Conservation (phyloP, 2,113 vertebrate species). For the Merops nubicus region DNA sequence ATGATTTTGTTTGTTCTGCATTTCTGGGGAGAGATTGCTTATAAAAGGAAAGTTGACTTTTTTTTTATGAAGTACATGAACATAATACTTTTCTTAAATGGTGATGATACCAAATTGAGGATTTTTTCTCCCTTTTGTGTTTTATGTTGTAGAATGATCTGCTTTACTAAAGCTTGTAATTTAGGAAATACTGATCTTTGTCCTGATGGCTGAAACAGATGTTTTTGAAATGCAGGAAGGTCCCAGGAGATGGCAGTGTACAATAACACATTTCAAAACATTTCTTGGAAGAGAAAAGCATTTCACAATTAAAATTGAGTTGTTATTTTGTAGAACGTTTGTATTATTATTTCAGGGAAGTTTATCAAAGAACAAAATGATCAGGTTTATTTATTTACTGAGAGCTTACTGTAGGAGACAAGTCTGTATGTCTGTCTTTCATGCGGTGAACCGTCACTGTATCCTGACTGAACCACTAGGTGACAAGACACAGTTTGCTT, state of each 20-base stretch:
- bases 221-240: conserved; percentile 25
- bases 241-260: conserved; percentile 57
- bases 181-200: neutral
- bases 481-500: neutral
- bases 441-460: neutral
- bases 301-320: conserved; percentile 12
- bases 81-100: neutral
- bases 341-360: neutral
- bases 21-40: neutral
- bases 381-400: neutral
- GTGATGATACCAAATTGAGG: neutral
- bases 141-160: neutral
- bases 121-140: neutral
- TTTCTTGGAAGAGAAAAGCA: neutral
- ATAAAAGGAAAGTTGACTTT: neutral
- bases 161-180: neutral
- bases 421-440: neutral
- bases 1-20: neutral
- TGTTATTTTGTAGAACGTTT: neutral
- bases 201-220: neutral
- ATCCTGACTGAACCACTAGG: neutral
- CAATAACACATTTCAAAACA: conserved; percentile 29
- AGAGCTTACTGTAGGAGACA: neutral
- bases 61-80: neutral
- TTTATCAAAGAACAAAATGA: neutral